Evolutionary conservation across 92 coral and sea anemone genomes (phyloP).

Genomic region (Parazoanthus swiftii): DNA sequence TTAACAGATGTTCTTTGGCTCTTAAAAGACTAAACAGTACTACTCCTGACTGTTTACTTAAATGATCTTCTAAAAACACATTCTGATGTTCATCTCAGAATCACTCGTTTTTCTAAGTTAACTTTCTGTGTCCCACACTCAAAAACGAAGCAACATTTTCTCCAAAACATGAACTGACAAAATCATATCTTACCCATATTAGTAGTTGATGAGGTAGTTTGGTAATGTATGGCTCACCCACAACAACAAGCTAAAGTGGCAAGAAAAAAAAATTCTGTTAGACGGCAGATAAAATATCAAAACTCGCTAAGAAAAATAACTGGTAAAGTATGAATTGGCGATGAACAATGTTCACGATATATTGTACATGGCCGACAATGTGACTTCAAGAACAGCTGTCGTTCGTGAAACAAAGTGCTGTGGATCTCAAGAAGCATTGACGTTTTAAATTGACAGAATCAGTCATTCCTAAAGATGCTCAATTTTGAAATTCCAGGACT

Average conservation of each 20-base stretch:
- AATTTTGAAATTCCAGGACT: no score
- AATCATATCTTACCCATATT: constrained; percentile 75
- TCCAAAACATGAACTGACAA: neutral
- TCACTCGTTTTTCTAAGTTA: no score
- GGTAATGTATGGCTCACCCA: constrained; percentile 61
- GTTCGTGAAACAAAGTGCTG: no score
- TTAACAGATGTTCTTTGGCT: no score
- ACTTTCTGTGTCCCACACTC: no score
- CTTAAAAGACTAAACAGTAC: no score
- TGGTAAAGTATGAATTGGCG: neutral
- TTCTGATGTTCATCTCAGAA: no score
- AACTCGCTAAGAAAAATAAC: neutral
- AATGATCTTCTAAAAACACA: no score
- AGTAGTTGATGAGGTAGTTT: constrained; percentile 79
- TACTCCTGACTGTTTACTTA: no score
- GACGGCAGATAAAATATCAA: neutral
- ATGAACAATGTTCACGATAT: neutral
- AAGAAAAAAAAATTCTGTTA: neutral
- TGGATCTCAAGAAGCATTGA: no score
- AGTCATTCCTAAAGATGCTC: no score
- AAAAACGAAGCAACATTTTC: neutral
- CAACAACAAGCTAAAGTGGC: constrained; percentile 66
- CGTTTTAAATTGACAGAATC: no score
- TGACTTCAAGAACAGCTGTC: neutral
- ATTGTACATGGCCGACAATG: neutral